Evolutionary conservation across 2,113 vertebrate species (phyloP), one percentile per base, ranked within the genome.

Genomic region (Malurus alboscapulatus): DNA sequence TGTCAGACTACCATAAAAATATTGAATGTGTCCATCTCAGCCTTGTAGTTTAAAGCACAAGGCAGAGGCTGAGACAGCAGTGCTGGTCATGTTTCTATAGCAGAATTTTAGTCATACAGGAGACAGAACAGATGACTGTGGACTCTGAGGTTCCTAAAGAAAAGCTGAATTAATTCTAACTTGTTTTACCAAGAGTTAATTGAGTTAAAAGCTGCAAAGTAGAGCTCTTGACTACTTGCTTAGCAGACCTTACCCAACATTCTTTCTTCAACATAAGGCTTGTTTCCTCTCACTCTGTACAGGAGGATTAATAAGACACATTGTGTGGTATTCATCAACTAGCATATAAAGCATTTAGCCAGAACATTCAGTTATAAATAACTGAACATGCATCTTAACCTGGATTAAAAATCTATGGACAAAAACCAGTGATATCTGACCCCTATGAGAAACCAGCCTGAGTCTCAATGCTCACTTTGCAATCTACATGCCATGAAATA

Each of bases 321-420:
- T 18, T 20, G 45, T 38, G 15, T 3, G 2, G 22, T 75, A 68
- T 57, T 78, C 80, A 96, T 45, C 40, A 92, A 47, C 25, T 36
- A 75, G 19, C 6, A 81, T 72, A 61, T 63, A 88, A 88, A 84
- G 42, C 32, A 81, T 65, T 81, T 82, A 88, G 25, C 38, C 73
- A 82, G 76, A 50, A 82, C 38, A 65, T 26, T 75, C 26, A 30
- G 48, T 55, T 90, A 90, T 54, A 94, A 93, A 93, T 72, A 87
- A 69, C 38, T 72, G 90, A 84, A 78, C 4, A 29, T 38, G n/a
- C 6, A 71, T 62, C 48, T 81, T 58, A 54, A 50, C 57, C 62
- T 48, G 63, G 20, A 91, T 85, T 69, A 76, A 93, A 84, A 94
- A 83, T 67, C 76, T 11, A 79, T 44, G 67, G 75, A 79, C 32